Percentiles rank a stretch among this genome's conserved stretches.
These are phyloP conservation scores for Melanitta fusca DNA, from an alignment of 2,797 vertebrate species.

Conservation along the genomic window DNA sequence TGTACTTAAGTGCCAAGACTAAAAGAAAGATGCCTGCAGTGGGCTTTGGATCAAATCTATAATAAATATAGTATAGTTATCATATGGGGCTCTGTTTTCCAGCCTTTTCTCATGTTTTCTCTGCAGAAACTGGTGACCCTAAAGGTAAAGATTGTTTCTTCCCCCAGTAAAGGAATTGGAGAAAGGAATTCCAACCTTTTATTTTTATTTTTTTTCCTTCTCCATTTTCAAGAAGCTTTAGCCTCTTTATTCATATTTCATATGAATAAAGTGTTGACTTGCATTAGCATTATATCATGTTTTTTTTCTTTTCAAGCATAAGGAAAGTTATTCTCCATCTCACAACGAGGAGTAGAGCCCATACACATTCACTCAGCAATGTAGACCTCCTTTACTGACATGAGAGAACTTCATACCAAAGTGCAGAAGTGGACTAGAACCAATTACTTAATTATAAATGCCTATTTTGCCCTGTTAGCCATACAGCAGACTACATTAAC, in stretches of 20 bases:
- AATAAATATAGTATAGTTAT: background rate
- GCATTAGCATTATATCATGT: fast-evolving
- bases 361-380: fast-evolving
- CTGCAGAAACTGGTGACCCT: background rate
- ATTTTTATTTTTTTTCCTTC: background rate
- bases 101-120: background rate
- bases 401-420: background rate
- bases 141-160: background rate
- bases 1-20: background rate
- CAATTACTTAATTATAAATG: background rate
- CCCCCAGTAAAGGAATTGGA: fast-evolving
- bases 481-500: background rate
- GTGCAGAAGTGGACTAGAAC: background rate
- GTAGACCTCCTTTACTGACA: background rate
- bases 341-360: background rate
- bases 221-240: background rate
- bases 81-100: background rate
- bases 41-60: background rate
- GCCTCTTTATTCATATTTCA: background rate
- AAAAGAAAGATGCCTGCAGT: background rate
- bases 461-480: background rate
- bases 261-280: background rate
- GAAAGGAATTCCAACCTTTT: background rate
- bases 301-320: too few relatives aligned
- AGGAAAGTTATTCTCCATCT: background rate